phyloP scores from a whole-genome alignment of 2,113 vertebrate species.

The Albula glossodonta region DNA sequence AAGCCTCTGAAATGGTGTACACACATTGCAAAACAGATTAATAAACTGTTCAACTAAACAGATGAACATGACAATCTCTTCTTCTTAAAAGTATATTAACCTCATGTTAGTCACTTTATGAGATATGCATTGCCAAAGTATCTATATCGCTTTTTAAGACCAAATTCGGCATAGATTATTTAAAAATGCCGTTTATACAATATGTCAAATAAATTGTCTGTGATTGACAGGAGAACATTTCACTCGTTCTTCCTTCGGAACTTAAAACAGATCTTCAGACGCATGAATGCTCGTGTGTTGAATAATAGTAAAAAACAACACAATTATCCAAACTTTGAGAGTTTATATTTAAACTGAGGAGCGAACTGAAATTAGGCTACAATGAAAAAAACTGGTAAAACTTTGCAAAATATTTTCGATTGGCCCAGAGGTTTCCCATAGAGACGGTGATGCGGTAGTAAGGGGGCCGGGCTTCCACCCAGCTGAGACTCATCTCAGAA shows the following conservation, averaged over 20 bases:
- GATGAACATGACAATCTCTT: background rate
- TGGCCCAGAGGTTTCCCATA: conserved; percentile 37
- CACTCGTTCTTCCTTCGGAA: background rate
- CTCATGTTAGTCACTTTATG: background rate
- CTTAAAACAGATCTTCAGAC: background rate
- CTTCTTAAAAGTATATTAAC: background rate
- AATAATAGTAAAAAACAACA: background rate
- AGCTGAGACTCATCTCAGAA: conserved; percentile 52
- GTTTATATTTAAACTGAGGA: conserved; percentile 5
- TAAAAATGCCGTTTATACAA: background rate
- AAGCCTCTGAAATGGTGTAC: no score
- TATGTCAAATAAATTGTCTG: background rate
- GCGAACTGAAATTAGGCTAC: conserved; percentile 1
- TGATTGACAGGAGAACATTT: background rate
- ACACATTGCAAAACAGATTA: background rate
- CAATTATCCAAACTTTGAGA: background rate
- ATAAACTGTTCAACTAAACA: background rate
- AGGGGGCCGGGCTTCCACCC: conserved; percentile 44
- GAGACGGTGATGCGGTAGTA: conserved; percentile 38
- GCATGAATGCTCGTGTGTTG: background rate
- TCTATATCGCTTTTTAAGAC: background rate
- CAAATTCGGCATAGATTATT: background rate
- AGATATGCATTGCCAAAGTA: background rate
- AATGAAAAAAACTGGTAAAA: conserved; percentile 11
- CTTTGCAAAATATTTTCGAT: conserved; percentile 23